Conservation (phyloP, 2,888 invertebrate genomes). For the Melanostoma mellinum region DNA sequence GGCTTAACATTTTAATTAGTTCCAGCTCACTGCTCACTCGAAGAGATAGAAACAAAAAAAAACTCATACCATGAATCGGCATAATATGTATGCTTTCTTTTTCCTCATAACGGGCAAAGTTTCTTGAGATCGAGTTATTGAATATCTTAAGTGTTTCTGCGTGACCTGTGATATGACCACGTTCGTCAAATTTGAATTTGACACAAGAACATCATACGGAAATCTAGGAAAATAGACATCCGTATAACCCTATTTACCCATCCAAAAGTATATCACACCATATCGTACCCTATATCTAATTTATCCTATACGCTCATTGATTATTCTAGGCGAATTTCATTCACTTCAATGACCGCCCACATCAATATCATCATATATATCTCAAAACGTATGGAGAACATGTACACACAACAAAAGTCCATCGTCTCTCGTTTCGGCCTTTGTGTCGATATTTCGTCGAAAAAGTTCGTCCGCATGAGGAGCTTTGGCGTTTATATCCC, state of each 20-base stretch:
- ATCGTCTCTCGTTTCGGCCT: slow-evolving; percentile 47
- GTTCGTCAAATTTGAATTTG: slow-evolving; percentile 70
- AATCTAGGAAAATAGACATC: slow-evolving; percentile 61
- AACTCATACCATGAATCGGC: too few relatives aligned
- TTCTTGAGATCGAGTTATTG: slow-evolving; percentile 39
- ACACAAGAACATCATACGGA: slow-evolving; percentile 62
- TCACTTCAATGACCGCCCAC: slow-evolving; percentile 58
- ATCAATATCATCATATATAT: slow-evolving; percentile 1
- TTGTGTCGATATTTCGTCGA: slow-evolving; percentile 60
- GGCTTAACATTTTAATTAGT: too few relatives aligned
- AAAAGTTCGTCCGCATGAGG: slow-evolving; percentile 49
- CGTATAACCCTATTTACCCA: slow-evolving; percentile 5
- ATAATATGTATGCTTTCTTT: too few relatives aligned
- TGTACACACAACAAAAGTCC: slow-evolving; percentile 20
- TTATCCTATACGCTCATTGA: slow-evolving; percentile 56
- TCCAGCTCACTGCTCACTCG: too few relatives aligned
- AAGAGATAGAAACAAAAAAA: too few relatives aligned
- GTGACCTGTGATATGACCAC: slow-evolving; percentile 62
- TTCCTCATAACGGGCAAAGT: too few relatives aligned
- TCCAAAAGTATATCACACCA: not conserved
- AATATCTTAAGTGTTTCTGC: slow-evolving; percentile 68
- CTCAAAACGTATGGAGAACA: slow-evolving; percentile 6
- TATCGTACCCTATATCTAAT: slow-evolving; percentile 21
- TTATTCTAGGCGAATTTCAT: slow-evolving; percentile 68
- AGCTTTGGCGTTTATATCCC: slow-evolving; percentile 38